These are phyloP conservation scores for Xenentodon cancila DNA, from an alignment of 2,797 vertebrate genomes.

Conservation along the genomic window DNA sequence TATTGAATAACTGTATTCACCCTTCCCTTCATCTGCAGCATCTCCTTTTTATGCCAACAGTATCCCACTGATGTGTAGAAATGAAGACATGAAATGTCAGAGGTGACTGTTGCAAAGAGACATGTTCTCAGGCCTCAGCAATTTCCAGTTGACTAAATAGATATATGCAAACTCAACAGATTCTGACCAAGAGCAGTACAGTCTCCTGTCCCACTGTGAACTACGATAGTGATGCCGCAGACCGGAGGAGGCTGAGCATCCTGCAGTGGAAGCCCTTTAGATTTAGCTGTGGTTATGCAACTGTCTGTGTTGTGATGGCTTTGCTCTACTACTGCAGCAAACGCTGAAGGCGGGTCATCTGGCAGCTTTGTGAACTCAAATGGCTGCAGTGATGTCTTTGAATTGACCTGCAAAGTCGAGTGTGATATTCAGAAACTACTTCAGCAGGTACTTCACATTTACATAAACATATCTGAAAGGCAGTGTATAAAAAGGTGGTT, in stretches of 20 bases:
- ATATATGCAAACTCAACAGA: slow-evolving; percentile 21
- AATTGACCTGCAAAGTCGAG: slow-evolving; percentile 1
- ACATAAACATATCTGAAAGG: too few species aligned
- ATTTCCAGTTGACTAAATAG: slow-evolving; percentile 31
- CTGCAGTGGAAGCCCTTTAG: slow-evolving; percentile 41
- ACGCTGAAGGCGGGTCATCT: slow-evolving; percentile 46
- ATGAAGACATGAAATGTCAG: slow-evolving; percentile 15
- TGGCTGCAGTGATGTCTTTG: slow-evolving; percentile 4
- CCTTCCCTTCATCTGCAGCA: neutral
- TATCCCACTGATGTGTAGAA: neutral
- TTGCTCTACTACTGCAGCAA: slow-evolving; percentile 51
- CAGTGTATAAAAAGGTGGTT: too few species aligned
- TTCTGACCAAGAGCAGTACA: slow-evolving; percentile 27
- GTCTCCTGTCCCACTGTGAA: slow-evolving; percentile 12
- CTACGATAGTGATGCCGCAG: slow-evolving; percentile 25
- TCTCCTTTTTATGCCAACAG: neutral
- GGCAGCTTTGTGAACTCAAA: slow-evolving; percentile 38
- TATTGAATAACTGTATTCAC: slow-evolving; percentile 10
- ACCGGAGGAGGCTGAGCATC: slow-evolving; percentile 35
- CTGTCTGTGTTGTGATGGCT: slow-evolving; percentile 58
- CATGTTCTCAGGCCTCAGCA: slow-evolving; percentile 22
- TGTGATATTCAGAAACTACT: slow-evolving; percentile 6
- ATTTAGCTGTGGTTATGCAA: slow-evolving; percentile 65
- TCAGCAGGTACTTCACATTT: neutral
- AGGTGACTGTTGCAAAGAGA: slow-evolving; percentile 5